Evolutionary conservation across 2,113 vertebrate species (phyloP), one percentile per base, ranked within the genome.

Genomic region (Platycercus adscitus): DNA sequence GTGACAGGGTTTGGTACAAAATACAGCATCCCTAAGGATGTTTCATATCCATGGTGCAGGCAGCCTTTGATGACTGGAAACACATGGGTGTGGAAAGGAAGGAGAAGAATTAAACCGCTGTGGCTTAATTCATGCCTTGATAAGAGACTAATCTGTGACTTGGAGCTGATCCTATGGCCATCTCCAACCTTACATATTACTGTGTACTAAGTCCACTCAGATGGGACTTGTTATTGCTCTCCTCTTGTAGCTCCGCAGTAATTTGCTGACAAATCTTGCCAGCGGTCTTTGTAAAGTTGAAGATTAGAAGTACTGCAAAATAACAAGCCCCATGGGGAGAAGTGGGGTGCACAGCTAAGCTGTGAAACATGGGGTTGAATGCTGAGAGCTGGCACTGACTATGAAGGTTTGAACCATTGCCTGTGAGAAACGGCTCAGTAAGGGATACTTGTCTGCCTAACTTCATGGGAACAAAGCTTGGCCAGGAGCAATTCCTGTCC

Each of bases 211-310:
- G 28, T 28, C 28, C 28, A 53, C 21, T 14, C 28, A 77, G 14
- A 24, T 52, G 24, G 28, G n/a, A 56, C 39, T 92, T 92, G 49
- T 28, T 66, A 46, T 53, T 75, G 31, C 8, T 63, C 18, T 82
- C 15, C 25, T 37, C 28, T 75, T 31, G 43, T 49, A 58, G 28
- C 9, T 73, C 28, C 29, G 49, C 28, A 39, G 46, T 25, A 89
- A 79, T 82, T 91, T 80, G 43, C 16, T 89, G 26, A 61, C 17
- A 93, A 89, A 81, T 79, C 66, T 76, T 85, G 35, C 39, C 24
- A 72, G 19, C 3, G 17, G 29, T 50, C 43, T 85, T 79, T 17
- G 20, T 39, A 72, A 82, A 85, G 35, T 39, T 6, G 25, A 82
- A 91, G 65, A 75, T 16, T 61, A 5, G 23, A 50, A 83, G 50